These are phyloP conservation scores for Anoplophora glabripennis DNA, from an alignment of 1,140 invertebrate genomes.

Conservation along the genomic window DNA sequence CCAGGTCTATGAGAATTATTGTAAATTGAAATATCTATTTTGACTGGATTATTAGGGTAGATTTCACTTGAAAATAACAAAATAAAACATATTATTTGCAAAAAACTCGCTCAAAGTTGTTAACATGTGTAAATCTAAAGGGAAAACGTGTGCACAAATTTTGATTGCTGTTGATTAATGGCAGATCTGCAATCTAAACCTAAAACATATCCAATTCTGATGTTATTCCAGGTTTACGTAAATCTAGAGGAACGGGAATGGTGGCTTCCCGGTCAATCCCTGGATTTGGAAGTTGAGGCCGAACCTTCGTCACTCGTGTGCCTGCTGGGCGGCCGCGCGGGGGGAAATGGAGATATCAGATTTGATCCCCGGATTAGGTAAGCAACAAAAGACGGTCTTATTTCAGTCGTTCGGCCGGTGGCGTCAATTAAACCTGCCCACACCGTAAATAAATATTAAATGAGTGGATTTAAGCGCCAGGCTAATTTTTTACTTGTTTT, in stretches of 20 bases:
- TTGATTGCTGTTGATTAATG: too few relatives aligned
- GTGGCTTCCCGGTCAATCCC: slow-evolving; percentile 55
- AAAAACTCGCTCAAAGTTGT: too few relatives aligned
- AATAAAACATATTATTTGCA: too few relatives aligned
- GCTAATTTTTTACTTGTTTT: too few relatives aligned
- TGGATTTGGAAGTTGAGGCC: slow-evolving; percentile 55
- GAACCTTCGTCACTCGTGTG: slow-evolving; percentile 57
- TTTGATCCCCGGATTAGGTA: slow-evolving; percentile 53
- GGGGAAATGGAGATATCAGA: slow-evolving; percentile 48
- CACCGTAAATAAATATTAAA: slow-evolving; percentile 8
- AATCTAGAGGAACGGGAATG: slow-evolving; percentile 56
- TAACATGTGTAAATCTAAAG: too few relatives aligned
- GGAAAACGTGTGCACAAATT: too few relatives aligned
- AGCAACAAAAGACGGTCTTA: slow-evolving; percentile 17
- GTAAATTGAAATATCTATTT: too few relatives aligned
- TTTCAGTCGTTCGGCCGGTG: neutral
- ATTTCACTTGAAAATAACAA: too few relatives aligned
- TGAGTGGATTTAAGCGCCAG: neutral
- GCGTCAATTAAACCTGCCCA: neutral
- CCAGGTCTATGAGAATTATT: too few relatives aligned
- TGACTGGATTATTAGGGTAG: too few relatives aligned
- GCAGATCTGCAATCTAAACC: too few relatives aligned
- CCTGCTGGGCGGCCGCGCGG: slow-evolving; percentile 55
- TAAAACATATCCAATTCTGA: too few relatives aligned
- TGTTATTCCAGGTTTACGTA: slow-evolving; percentile 49